Evolutionary conservation across 1,140 invertebrate species (phyloP), one percentile per base, ranked within the genome.

Genomic region (Campodea augens): DNA sequence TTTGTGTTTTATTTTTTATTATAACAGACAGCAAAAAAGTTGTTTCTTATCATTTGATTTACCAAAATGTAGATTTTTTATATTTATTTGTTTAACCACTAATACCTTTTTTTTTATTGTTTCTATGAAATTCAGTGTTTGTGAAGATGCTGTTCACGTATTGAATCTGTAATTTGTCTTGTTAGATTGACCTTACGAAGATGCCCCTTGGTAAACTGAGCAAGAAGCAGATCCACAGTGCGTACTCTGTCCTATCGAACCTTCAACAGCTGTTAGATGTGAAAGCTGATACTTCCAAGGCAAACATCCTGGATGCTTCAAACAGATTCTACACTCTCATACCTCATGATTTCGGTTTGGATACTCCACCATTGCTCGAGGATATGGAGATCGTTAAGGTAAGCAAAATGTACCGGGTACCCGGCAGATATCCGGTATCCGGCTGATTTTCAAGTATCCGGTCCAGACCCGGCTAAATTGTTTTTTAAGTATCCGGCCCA

Each of bases 191-290:
- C 65, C 72, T 86, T 51, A 87, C 92, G 41, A 96, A 97, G 65
- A 93, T 98, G 91, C 93, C 93, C 0, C 64, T 98, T 1, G 93
- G 92, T 38, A 98, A 98, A 67, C 59, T 98, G 0, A 96, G 91
- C 10, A 78, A 82, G 55, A 78, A 78, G 48, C 91, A 98, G 66
- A 79, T 98, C 27, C 73, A 84, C 55, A 67, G 75, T 39, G 92
- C 90, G 0, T 98, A 85, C 57, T 63, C 60, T 27, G 77, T 93
- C 18, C 60, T 98, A 1, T 77, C 70, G 1, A 81, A 93, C 54
- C 60, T 93, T 15, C 74, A 82, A 53, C 61, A 72, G 24, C 56
- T 81, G 7, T 62, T 84, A 0, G 48, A 48, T 3, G 43, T 47
- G 4, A 62, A 73, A 43, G 63, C 62, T 7, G 62, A 61, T 10